A percentile compares a stretch with the other conserved stretches of the same genome.
phyloP scores from a whole-genome alignment of 2,888 invertebrate genomes.

The Neoscelio sp. region DNA sequence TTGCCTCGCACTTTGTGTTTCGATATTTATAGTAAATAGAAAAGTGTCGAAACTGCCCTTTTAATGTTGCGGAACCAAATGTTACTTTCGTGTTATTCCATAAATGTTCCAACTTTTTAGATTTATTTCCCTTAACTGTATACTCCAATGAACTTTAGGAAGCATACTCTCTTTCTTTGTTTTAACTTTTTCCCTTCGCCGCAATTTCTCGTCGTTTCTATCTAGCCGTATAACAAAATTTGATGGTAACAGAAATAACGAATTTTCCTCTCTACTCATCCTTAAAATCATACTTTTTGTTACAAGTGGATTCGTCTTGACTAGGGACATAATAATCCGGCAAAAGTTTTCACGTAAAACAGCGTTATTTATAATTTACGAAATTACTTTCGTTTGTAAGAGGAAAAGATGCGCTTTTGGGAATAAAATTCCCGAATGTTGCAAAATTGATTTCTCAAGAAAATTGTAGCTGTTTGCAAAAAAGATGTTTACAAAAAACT shows the following conservation, averaged over 20 bases:
- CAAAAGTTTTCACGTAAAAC: neutral
- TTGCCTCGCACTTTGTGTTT: constrained; percentile 26
- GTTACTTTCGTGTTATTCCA: constrained; percentile 41
- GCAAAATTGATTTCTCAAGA: neutral
- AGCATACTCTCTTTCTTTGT: constrained; percentile 11
- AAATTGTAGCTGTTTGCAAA: neutral
- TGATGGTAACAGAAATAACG: constrained; percentile 12
- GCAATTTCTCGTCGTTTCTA: constrained; percentile 8
- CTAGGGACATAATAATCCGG: neutral
- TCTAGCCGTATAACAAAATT: constrained; percentile 51
- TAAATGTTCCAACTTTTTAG: constrained; percentile 47
- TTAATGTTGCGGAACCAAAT: constrained; percentile 48
- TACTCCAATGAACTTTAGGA: constrained; percentile 46
- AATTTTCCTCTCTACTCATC: constrained; percentile 13
- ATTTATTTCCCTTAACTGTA: constrained; percentile 52
- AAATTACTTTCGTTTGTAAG: neutral
- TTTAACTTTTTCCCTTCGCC: constrained; percentile 35
- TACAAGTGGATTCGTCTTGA: too few relatives aligned
- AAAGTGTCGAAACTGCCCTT: constrained; percentile 47
- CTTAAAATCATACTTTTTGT: neutral
- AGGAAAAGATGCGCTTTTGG: too few relatives aligned
- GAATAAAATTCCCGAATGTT: too few relatives aligned
- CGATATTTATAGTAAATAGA: constrained; percentile 45
- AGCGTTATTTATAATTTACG: neutral
- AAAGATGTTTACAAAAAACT: too few relatives aligned